These are phyloP conservation scores for Allacma fusca DNA, from an alignment of 2,888 invertebrate genomes.

Conservation along the genomic window DNA sequence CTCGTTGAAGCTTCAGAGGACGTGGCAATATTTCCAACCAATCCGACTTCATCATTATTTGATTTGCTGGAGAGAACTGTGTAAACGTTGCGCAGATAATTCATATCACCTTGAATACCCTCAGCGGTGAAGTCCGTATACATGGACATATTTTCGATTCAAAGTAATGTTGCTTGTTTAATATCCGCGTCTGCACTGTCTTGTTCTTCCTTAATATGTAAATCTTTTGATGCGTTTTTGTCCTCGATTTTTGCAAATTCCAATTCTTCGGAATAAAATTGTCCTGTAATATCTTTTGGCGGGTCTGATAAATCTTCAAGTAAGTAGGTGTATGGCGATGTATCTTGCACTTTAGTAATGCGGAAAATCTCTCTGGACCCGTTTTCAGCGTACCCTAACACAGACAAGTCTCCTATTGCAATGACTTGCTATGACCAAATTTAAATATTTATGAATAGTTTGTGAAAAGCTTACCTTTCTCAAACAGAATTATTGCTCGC, in stretches of 20 bases:
- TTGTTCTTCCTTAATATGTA: no score
- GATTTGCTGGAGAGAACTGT: background rate
- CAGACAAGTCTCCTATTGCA: no score
- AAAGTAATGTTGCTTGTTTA: no score
- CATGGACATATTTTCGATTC: no score
- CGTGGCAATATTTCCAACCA: background rate
- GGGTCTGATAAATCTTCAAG: background rate
- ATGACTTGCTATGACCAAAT: no score
- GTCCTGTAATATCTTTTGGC: background rate
- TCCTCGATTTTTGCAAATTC: background rate
- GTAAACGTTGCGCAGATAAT: background rate
- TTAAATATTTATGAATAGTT: background rate
- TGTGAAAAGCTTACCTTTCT: background rate
- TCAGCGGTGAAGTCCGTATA: no score
- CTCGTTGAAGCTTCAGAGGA: background rate
- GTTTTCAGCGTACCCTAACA: slow-evolving; percentile 6
- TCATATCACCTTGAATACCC: no score
- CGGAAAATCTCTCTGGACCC: background rate
- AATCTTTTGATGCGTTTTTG: no score
- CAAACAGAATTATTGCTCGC: background rate
- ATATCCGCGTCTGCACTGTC: no score
- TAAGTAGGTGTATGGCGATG: background rate
- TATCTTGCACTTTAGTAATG: background rate
- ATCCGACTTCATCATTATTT: background rate
- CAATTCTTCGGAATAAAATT: background rate